Evolutionary conservation across 2,113 vertebrate species (phyloP), one percentile per base, ranked within the genome.

Genomic region (Xyrauchen texanus): DNA sequence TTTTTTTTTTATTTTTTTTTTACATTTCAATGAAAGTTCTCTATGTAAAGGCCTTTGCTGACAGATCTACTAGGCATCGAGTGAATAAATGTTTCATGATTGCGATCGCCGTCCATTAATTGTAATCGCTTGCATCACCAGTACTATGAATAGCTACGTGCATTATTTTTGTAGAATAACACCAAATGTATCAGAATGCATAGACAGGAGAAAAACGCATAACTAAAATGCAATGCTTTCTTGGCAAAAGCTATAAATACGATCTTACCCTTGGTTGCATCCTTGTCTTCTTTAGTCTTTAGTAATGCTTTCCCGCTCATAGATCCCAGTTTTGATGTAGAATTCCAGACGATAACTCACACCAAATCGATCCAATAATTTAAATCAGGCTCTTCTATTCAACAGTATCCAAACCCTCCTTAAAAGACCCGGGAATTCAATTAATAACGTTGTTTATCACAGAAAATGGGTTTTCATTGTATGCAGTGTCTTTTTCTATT

Each of bases 221-320:
- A 58, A 13, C 5, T 3, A n/a, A 12, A 58, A 12, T 57, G 53
- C 11, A 5, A 57, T 57, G 21, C 47, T 49, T 49, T 49, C 6
- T 49, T 49, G 4, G 53, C 12, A 15, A 15, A 11, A n/a, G 1
- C 44, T 11, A 10, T 10, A 11, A 0, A 10, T 72, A 60, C 64
- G 47, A 77, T 73, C 92, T 93, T 94, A 95, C 94, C 94, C 91
- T 94, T 95, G 83, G 88, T 91, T 90, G 91, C 94, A 95, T 95
- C 93, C 92, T 94, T 95, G 75, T 94, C 93, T 88, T 95, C 94
- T 90, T 93, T 93, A 81, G 93, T 88, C 87, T 95, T 95, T 89
- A 91, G 61, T 65, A 76, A 93, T 90, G 93, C 93, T 94, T 94
- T 95, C 91, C 94, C 93, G 87, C 93, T 95, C 94, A 95, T 95